Evolutionary conservation across 2,888 invertebrate genomes (phyloP), one percentile per base, ranked within the genome.

Genomic region (Caradrina clavipalpis): DNA sequence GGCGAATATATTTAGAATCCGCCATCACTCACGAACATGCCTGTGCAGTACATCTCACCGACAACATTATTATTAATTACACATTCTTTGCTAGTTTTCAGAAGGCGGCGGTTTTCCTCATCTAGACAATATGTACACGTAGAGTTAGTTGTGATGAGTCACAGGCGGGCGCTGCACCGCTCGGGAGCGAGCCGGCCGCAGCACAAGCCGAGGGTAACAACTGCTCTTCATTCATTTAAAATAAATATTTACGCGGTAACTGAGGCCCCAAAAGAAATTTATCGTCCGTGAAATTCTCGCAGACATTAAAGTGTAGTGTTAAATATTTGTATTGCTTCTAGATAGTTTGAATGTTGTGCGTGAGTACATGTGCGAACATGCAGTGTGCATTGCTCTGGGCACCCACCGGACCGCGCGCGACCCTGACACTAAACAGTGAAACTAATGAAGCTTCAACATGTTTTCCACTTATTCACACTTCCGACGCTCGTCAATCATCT

Each of bases 211-310:
- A 53, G 21, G n/a, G 50, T 17, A 31, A 51, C 15, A 26, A 64
- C 22, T 51, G 39, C 21, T 71, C 55, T 62, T 26, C 42, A 63
- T 73, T 51, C 61, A 63, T 73, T 35, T 59, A 47, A 72, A 59
- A 45, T 78, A 79, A 79, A 79, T 76, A 79, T 79, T 79, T 69
- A 78, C 56, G 50, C 35, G 19, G 19, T 56, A 13, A 57, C 21
- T 26, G 63, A 66, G 35, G 50, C 66, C 55, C 47, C 22, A 8
- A 61, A 69, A 69, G 50, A 67, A 57, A 79, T 73, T 73, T 76
- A 79, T 79, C 51, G 79, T 54, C 19, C 1, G 53, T 26, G 22
- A 63, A 72, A 66, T 56, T 62, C 59, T 47, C 42, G 49, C 62
- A 17, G 26, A 54, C 69, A 59, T 54, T 66, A 62, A 69, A 26